Base-by-base conservation (phyloP, 2,113 vertebrate genomes). In the Muscicapa adusta region DNA sequence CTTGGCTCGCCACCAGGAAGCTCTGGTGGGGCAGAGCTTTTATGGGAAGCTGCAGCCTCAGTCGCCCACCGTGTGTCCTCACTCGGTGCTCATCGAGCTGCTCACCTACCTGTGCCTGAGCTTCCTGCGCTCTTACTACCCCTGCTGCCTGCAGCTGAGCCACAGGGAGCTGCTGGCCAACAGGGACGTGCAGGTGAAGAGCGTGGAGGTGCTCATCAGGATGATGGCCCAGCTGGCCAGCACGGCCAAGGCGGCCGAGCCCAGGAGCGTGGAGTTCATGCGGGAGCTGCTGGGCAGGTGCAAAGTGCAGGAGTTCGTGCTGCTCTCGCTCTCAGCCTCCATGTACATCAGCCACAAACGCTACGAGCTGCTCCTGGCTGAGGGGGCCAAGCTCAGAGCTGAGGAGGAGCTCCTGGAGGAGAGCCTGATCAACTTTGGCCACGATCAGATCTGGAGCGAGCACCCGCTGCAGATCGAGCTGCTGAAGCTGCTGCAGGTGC, bases 151-250 rank as follows among this genome's bases (percentile, higher is more conserved):
- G 40, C 98, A 92, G 67, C 96, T 99, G 54, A 97, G 96, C 19
- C 98, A 98, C 82, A 97, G 97, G 22, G 99, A 99, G 89, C 63
- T 99, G 14, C 98, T 99, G 28, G 99, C 98, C 60, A 99, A 99
- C 98, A 97, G 98, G 22, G 99, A 99, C 4, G 99, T 99, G 36
- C 99, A 99, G 97, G 99, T 99, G 73, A 99, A 99, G 91, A 99
- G 99, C 1, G 99, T 99, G 45, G 98, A 99, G 91, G 99, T 99
- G 25, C 96, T 99, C 63, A 98, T 98, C 11, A 96, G 98, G 18
- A 92, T 99, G 36, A 96, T 98, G 95, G 96, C 95, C 4, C 98
- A 99, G 96, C 97, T 99, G 77, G 95, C 98, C 23, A 72, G 68
- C 4, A 50, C 97, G 85, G 98, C 98, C 79, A 98, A 97, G 87